Evolutionary conservation across 2,113 vertebrate species (phyloP), one percentile per base, ranked within the genome.

Genomic region (Megaleporinus macrocephalus): DNA sequence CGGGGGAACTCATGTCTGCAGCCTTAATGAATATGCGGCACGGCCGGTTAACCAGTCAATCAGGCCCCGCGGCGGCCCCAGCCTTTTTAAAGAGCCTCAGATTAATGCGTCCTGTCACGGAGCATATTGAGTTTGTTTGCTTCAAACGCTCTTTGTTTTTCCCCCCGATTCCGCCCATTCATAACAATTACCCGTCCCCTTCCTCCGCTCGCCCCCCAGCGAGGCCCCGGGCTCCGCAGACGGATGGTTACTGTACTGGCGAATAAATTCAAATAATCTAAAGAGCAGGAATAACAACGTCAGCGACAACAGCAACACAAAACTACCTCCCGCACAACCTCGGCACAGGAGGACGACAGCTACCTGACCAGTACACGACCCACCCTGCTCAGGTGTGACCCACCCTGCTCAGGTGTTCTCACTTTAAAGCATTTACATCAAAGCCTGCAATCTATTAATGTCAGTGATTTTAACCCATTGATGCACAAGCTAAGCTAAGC

Each of bases 81-180:
- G 77, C 47, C 59, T 20, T 27, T 24, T 79, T 79, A 81, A 81
- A 81, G 36, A 36, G 29, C 76, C 61, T 55, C 44, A 77, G 44
- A 73, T 86, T 84, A 74, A 87, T 87, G 79, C 70, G 41, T 77
- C 69, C 69, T 80, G 80, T 82, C 82, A 84, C 62, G 33, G 4
- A 36, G 73, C 82, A 86, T 80, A 86, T 83, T 83, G 71, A 69
- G 68, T 83, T 87, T 83, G 74, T 83, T 87, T 87, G 85, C 74
- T 62, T 78, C 57, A 36, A 59, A 82, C 51, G 29, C 78, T 76
- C 59, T 61, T 85, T 79, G 79, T 71, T 84, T 84, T 75, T 62
- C 76, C 22, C 33, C 33, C 36, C 27, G 47, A 33, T 74, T 80
- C 61, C 69, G 26, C 49, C 44, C 76, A 82, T 82, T 87, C 59